Evolutionary conservation across 2,113 vertebrate species (phyloP).

Genomic region (Athene noctua): DNA sequence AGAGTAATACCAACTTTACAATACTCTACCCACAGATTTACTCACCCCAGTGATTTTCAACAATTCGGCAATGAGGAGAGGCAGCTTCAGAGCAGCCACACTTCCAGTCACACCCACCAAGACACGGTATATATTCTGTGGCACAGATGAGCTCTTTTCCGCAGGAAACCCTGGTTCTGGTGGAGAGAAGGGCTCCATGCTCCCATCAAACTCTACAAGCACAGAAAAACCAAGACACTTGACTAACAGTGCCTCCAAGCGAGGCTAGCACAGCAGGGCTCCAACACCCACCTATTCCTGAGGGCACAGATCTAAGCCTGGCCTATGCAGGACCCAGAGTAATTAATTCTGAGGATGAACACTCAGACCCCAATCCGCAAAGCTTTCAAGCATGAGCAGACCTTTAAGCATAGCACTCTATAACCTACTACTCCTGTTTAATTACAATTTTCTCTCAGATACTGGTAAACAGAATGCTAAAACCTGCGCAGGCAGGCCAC

Average conservation of each 20-base stretch:
- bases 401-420: not conserved
- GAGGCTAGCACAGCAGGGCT: not conserved
- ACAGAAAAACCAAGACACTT: not conserved
- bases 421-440: not conserved
- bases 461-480: fast-evolving
- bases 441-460: fast-evolving
- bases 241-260: fast-evolving
- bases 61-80: constrained; percentile 78
- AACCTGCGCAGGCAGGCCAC: not conserved
- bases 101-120: constrained; percentile 93
- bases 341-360: not conserved
- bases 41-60: constrained; percentile 85
- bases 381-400: not conserved
- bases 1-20: not conserved
- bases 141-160: not conserved
- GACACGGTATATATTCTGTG: constrained; percentile 29
- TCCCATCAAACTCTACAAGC: not conserved
- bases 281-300: fast-evolving
- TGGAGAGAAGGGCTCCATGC: not conserved
- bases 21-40: not conserved
- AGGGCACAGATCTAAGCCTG: fast-evolving
- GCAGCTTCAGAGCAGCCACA: constrained; percentile 90
- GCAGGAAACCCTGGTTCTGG: not conserved
- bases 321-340: not conserved
- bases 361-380: not conserved